phyloP scores from a whole-genome alignment of 2,797 vertebrate genomes.

The Benthosema pterotum region DNA sequence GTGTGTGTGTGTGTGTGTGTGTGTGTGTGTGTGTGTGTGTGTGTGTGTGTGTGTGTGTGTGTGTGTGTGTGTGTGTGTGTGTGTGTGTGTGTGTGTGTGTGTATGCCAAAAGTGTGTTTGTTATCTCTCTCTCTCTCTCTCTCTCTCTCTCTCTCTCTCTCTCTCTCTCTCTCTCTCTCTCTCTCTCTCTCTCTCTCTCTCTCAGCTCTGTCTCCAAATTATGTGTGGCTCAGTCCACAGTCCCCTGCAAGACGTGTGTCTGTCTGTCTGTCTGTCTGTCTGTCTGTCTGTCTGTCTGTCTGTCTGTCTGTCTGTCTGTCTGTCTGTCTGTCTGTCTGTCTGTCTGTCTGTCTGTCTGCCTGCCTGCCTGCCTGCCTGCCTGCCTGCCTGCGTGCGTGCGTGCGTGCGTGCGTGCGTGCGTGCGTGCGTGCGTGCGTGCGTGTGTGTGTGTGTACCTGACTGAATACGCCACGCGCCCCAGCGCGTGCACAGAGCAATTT shows the following conservation, averaged over 20 bases:
- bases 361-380: slow-evolving; percentile 26
- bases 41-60: no score
- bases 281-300: slow-evolving; percentile 29
- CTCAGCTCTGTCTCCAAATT: no score
- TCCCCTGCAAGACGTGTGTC: not conserved
- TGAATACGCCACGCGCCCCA: no score
- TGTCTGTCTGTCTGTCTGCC: slow-evolving; percentile 33
- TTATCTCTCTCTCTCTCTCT: slow-evolving; percentile 16
- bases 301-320: not conserved
- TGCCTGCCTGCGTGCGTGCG: not conserved
- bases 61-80: no score
- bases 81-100: no score
- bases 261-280: slow-evolving; percentile 35
- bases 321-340: slow-evolving; percentile 8
- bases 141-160: slow-evolving; percentile 30
- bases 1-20: no score
- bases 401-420: no score
- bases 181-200: slow-evolving; percentile 24
- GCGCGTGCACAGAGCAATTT: no score
- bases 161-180: slow-evolving; percentile 27
- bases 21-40: no score
- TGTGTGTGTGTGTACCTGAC: no score
- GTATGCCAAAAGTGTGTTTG: no score
- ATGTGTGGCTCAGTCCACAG: not conserved
- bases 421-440: no score